A percentile compares a stretch with the other conserved stretches of the same genome.
Conservation (phyloP, 1,140 invertebrate genomes). For the Drosophila sproati region DNA sequence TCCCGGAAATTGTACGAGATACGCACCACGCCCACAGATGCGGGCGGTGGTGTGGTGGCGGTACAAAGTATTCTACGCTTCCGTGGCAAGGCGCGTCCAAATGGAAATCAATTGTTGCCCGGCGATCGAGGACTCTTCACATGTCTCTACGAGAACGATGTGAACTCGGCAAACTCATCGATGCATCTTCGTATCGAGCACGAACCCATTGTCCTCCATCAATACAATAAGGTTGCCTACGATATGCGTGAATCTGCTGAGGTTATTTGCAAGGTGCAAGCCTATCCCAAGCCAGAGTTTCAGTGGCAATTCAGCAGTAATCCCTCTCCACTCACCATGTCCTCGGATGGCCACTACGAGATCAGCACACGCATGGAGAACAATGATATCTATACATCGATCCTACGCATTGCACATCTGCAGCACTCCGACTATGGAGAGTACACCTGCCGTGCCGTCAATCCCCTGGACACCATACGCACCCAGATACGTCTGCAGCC, state of each 20-base stretch:
- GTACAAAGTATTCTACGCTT: slow-evolving; percentile 94
- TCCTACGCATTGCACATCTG: slow-evolving; percentile 91
- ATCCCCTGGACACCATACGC: slow-evolving; percentile 90
- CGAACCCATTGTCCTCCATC: slow-evolving; percentile 92
- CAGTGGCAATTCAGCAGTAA: slow-evolving; percentile 94
- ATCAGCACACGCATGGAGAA: slow-evolving; percentile 91
- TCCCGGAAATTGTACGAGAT: slow-evolving; percentile 92
- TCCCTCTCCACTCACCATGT: slow-evolving; percentile 89
- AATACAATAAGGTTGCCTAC: slow-evolving; percentile 95
- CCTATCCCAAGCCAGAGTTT: slow-evolving; percentile 95
- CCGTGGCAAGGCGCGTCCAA: slow-evolving; percentile 89
- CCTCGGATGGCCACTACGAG: slow-evolving; percentile 93
- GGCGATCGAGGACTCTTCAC: slow-evolving; percentile 94
- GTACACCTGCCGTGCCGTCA: slow-evolving; percentile 93
- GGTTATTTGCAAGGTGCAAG: slow-evolving; percentile 94
- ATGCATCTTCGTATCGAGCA: slow-evolving; percentile 96
- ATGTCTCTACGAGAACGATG: slow-evolving; percentile 95
- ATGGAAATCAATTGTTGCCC: slow-evolving; percentile 91
- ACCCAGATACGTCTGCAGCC: slow-evolving; percentile 92
- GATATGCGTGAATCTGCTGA: slow-evolving; percentile 93
- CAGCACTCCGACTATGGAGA: slow-evolving; percentile 93
- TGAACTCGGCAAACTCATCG: slow-evolving; percentile 92
- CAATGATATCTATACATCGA: slow-evolving; percentile 93
- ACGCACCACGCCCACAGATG: slow-evolving; percentile 89
- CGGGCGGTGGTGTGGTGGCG: slow-evolving; percentile 90